Percentiles rank a stretch among this genome's conserved stretches.
Evolutionary conservation across 2,113 vertebrate species (phyloP).

Genomic region (Paramormyrops kingsleyae): DNA sequence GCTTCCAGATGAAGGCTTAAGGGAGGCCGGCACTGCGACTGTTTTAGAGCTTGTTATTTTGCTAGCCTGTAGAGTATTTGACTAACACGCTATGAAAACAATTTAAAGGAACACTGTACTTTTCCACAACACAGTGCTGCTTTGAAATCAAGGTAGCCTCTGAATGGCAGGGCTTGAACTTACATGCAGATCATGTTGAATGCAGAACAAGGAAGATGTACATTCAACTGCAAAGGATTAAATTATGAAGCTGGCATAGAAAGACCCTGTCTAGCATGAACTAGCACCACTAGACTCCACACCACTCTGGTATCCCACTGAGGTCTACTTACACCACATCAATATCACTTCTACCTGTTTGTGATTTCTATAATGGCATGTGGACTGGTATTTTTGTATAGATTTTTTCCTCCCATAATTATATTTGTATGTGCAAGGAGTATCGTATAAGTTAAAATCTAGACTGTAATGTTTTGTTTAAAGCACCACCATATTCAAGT

Average conservation of each 20-base stretch:
- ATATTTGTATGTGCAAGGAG: neutral
- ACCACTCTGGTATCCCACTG: neutral
- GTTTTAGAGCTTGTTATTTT: slow-evolving; percentile 37
- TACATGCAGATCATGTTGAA: slow-evolving; percentile 30
- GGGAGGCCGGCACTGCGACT: slow-evolving; percentile 28
- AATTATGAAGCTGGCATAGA: slow-evolving; percentile 34
- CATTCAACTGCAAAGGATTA: slow-evolving; percentile 27
- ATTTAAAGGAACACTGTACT: slow-evolving; percentile 28
- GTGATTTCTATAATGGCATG: neutral
- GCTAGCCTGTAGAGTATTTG: slow-evolving; percentile 39
- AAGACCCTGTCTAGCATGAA: neutral
- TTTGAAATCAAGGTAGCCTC: slow-evolving; percentile 32
- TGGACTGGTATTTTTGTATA: neutral
- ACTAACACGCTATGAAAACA: slow-evolving; percentile 41
- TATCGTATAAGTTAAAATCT: neutral
- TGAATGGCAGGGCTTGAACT: slow-evolving; percentile 44
- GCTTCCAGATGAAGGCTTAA: slow-evolving; percentile 37
- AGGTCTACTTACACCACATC: neutral
- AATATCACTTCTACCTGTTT: neutral
- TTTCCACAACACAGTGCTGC: slow-evolving; percentile 29
- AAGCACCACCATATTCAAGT: neutral
- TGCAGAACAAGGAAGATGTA: slow-evolving; percentile 22
- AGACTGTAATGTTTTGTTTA: neutral
- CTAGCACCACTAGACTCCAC: neutral
- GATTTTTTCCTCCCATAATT: neutral